phyloP scores from a whole-genome alignment of 2,888 invertebrate genomes.

The Scaptomyza reducta region DNA sequence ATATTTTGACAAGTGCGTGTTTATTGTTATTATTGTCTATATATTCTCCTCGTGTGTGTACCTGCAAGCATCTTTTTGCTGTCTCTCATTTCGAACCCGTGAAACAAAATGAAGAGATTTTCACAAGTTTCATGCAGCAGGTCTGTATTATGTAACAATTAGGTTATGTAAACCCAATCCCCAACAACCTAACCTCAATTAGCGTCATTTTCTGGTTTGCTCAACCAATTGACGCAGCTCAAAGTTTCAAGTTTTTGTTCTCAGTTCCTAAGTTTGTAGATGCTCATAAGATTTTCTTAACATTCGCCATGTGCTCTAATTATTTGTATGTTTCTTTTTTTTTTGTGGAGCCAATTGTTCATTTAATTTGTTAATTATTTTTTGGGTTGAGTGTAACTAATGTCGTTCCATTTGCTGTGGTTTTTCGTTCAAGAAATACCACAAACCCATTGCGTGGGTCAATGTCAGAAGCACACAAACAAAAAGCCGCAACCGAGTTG shows the following conservation, averaged over 20 bases:
- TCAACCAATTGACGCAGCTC: conserved; percentile 36
- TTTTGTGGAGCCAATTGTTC: conserved; percentile 51
- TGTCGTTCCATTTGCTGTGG: conserved; percentile 74
- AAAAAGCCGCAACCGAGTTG: too few species aligned
- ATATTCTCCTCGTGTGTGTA: conserved; percentile 20
- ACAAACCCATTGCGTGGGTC: conserved; percentile 69
- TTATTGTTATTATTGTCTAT: conserved; percentile 45
- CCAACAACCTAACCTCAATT: conserved; percentile 66
- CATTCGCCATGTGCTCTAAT: conserved; percentile 57
- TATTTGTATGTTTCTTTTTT: conserved; percentile 31
- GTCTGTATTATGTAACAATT: conserved; percentile 66
- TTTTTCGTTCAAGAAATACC: conserved; percentile 16
- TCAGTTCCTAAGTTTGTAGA: conserved; percentile 11
- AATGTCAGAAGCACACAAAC: conserved; percentile 39
- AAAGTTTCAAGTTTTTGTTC: conserved; percentile 7
- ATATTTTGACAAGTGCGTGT: conserved; percentile 75
- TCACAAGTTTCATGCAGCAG: conserved; percentile 61
- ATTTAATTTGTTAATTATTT: conserved; percentile 76
- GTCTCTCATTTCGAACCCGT: neutral
- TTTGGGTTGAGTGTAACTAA: conserved; percentile 71
- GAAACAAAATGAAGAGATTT: conserved; percentile 62
- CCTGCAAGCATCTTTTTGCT: conserved; percentile 5
- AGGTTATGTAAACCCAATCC: conserved; percentile 62
- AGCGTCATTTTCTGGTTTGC: conserved; percentile 56
- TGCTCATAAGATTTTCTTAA: conserved; percentile 5